Evolutionary conservation across 2,797 vertebrate species (phyloP), one percentile per base, ranked within the genome.

Genomic region (Eospalax fontanierii): DNA sequence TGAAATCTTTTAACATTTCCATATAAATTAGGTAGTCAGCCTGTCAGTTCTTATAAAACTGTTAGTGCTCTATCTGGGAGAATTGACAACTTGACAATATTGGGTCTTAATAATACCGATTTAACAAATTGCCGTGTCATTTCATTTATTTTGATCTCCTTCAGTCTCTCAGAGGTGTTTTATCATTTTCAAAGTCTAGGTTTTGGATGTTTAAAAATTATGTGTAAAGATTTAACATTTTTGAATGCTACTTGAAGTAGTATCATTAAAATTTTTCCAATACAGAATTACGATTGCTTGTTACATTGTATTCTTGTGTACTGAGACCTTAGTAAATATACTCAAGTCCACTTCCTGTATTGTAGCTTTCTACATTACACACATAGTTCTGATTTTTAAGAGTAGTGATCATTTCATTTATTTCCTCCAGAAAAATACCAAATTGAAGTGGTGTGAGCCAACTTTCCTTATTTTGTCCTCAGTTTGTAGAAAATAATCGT

Each of bases 1-100:
- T 16, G 80, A 11, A 54, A n/a, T 87, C 21, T 59, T n/a, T 91
- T 75, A 76, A 40, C 46, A n/a, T 54, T 91, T 82, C 11, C 21
- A 19, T 40, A 87, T 61, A 70, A 38, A 87, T 87, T 94, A 38
- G 57, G 10, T 61, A 59, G 33, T 46, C 2, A 92, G 35, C 6
- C 90, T 66, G 7, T 61, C n/a, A 87, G 46, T 73, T 65, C 35
- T 40, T 68, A 26, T 87, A 59, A 92, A 87, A 66, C 33, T 38
- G 9, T 74, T 50, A 63, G 14, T 85, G 35, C 85, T 94, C 85
- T 89, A 35, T 84, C 5, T 75, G 30, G 33, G 35, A 50, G 30
- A 91, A 88, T n/a, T 79, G 65, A n/a, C 19, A n/a, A 59, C n/a
- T 50, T 93, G 43, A 61, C 16, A 73, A 79, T 84, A 73, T 35